A percentile compares a stretch with the other conserved stretches of the same genome.
Conservation (phyloP, 2,113 vertebrate genomes). For the Ctenomys sociabilis region DNA sequence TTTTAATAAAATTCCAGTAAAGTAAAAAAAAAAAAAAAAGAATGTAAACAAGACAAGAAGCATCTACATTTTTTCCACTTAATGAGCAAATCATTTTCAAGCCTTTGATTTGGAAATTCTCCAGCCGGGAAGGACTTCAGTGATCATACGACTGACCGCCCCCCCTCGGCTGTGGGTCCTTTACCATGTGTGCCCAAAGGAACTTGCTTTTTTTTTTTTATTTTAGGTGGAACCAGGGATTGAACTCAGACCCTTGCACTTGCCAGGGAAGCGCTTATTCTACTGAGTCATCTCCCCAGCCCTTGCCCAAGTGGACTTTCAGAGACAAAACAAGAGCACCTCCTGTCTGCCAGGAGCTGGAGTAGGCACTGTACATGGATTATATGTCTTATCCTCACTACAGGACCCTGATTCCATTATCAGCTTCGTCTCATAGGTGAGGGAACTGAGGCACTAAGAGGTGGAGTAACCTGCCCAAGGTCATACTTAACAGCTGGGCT, state of each 20-base stretch:
- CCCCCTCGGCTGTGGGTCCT: neutral
- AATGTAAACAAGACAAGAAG: neutral
- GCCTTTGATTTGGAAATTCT: neutral
- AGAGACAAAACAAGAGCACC: neutral
- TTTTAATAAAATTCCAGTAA: neutral
- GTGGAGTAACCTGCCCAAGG: neutral
- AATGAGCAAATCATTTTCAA: neutral
- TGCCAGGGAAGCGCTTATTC: no score
- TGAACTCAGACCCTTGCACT: no score
- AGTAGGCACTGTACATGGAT: neutral
- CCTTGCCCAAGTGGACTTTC: neutral
- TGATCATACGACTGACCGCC: neutral
- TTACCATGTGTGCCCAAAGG: no score
- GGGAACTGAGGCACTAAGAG: neutral
- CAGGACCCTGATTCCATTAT: neutral
- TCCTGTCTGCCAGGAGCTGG: neutral
- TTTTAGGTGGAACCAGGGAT: no score
- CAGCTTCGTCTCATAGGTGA: neutral
- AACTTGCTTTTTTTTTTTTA: no score
- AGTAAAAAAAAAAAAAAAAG: neutral
- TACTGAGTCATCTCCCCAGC: no score
- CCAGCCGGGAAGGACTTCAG: neutral
- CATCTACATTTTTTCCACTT: neutral
- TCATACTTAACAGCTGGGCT: neutral
- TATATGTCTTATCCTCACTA: neutral